Conservation (phyloP, 2,888 invertebrate genomes). For the Pristionchus japonicus region DNA sequence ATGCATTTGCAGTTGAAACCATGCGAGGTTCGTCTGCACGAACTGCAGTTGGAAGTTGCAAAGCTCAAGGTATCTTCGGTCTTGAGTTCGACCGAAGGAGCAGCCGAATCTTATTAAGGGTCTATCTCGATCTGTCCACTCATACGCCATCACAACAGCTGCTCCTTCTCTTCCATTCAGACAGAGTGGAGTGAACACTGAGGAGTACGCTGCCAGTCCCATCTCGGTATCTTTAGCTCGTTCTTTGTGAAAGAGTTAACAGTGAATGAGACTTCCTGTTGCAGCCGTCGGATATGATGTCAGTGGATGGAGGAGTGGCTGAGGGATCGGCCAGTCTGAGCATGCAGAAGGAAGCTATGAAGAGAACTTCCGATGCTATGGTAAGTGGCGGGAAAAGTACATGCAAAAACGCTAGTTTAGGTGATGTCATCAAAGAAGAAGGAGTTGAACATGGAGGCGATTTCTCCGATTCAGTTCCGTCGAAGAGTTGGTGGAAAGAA, state of each 20-base stretch:
- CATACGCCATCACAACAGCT: conserved; percentile 30
- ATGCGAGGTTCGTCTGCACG: conserved; percentile 10
- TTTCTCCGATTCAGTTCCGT: not conserved
- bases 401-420: not conserved
- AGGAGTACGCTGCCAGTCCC: conserved; percentile 8
- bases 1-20: not conserved
- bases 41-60: conserved; percentile 15
- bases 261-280: not conserved
- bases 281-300: conserved; percentile 15
- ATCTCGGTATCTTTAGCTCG: not conserved
- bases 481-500: conserved; percentile 44
- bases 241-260: not conserved
- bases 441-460: not conserved
- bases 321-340: conserved; percentile 42
- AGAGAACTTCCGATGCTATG: conserved; percentile 39
- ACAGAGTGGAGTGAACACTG: conserved; percentile 20
- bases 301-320: conserved; percentile 31
- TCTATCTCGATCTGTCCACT: conserved; percentile 10
- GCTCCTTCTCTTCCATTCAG: conserved; percentile 15
- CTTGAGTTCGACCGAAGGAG: not conserved
- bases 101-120: not conserved
- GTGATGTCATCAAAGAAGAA: conserved; percentile 37
- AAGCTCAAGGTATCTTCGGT: not conserved
- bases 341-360: not conserved
- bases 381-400: not conserved